phyloP scores from a whole-genome alignment of 2,797 vertebrate genomes.

The Manis crassicaudata region DNA sequence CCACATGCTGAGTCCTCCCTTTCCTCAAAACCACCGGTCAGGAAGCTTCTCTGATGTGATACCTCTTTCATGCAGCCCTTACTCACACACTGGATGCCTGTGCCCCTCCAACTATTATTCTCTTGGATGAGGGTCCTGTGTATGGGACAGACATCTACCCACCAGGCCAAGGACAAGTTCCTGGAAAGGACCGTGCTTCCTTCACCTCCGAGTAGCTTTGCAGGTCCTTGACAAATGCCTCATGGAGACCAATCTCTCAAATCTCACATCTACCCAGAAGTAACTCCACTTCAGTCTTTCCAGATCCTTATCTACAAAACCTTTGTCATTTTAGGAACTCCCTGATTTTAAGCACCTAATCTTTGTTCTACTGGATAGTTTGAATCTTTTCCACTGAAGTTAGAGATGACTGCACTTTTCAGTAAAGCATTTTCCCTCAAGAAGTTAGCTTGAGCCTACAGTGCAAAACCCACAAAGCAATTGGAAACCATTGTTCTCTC shows the following conservation, averaged over 20 bases:
- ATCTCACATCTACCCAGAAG: background rate
- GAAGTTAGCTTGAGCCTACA: background rate
- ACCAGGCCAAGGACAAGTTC: background rate
- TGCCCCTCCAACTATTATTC: background rate
- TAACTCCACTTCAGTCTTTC: background rate
- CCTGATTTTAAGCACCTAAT: background rate
- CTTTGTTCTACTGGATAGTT: background rate
- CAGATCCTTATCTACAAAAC: background rate
- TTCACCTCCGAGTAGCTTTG: background rate
- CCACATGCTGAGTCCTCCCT: background rate
- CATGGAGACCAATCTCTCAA: background rate
- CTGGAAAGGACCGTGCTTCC: background rate
- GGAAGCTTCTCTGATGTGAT: background rate
- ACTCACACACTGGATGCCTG: background rate
- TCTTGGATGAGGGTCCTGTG: background rate
- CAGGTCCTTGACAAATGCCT: background rate
- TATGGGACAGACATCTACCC: background rate
- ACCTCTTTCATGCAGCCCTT: background rate
- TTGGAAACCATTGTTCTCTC: background rate
- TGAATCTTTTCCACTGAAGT: background rate
- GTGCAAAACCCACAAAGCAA: background rate
- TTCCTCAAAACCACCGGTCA: background rate
- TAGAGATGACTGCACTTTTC: background rate
- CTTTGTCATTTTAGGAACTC: conserved; percentile 27
- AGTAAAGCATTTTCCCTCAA: conserved; percentile 25